phyloP scores from a whole-genome alignment of 2,113 vertebrate genomes.

The Pantherophis guttatus region DNA sequence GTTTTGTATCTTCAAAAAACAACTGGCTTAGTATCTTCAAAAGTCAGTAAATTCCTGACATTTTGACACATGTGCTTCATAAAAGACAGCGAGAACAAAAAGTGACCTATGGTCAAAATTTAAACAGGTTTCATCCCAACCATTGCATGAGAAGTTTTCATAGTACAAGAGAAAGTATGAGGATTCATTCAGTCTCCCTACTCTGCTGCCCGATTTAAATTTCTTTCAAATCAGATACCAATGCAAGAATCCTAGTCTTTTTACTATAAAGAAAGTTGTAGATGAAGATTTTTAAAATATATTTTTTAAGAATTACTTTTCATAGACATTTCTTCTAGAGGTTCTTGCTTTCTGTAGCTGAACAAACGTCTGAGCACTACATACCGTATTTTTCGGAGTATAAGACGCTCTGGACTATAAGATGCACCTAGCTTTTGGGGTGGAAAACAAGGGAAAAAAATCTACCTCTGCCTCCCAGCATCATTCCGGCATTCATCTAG shows the following conservation, averaged over 20 bases:
- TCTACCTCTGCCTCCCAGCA: no score
- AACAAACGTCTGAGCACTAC: neutral
- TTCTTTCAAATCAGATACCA: neutral
- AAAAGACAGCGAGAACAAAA: neutral
- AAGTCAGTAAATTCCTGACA: neutral
- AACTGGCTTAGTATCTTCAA: neutral
- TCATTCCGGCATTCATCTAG: no score
- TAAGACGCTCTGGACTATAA: no score
- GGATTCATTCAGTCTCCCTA: neutral
- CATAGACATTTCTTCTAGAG: neutral
- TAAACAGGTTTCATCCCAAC: neutral
- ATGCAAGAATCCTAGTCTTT: neutral
- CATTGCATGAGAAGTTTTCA: neutral
- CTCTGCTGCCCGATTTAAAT: neutral
- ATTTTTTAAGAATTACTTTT: neutral
- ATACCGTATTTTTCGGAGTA: no score
- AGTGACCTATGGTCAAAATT: neutral
- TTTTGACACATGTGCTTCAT: neutral
- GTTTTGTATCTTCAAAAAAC: neutral
- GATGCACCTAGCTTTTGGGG: no score
- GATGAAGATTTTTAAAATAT: neutral
- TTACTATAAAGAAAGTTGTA: neutral
- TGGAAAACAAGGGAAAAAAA: no score
- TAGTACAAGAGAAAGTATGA: neutral
- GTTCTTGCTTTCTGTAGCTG: neutral